These are phyloP conservation scores for Tetrax tetrax DNA, from an alignment of 2,113 vertebrate genomes.

Conservation along the genomic window DNA sequence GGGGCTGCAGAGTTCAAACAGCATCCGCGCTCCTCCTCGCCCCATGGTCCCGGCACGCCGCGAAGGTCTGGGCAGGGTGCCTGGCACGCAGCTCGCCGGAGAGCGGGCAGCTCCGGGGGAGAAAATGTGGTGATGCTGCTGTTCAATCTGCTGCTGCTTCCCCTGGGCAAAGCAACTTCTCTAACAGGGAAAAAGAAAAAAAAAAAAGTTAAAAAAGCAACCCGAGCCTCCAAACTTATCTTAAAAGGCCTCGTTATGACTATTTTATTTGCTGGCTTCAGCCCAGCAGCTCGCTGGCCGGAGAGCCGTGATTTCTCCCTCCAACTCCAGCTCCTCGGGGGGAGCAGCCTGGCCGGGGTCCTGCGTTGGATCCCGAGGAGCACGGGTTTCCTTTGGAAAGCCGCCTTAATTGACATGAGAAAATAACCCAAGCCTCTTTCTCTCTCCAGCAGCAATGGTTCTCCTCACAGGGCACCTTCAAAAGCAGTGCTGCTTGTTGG, in stretches of 20 bases:
- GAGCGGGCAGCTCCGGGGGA: background rate
- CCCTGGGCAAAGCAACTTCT: background rate
- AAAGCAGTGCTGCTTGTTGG: background rate
- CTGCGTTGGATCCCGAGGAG: slow-evolving; percentile 1
- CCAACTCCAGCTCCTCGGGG: background rate
- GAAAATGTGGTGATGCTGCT: background rate
- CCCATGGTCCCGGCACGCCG: rapidly evolving
- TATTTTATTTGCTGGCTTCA: slow-evolving; percentile 53
- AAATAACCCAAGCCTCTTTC: slow-evolving; percentile 50
- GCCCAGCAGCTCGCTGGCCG: slow-evolving; percentile 25
- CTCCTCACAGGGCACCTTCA: background rate
- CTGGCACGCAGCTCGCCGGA: background rate
- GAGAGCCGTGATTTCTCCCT: slow-evolving; percentile 41
- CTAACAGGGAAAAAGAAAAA: background rate
- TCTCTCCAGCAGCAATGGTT: slow-evolving; percentile 4
- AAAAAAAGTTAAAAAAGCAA: background rate
- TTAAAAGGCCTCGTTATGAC: slow-evolving; percentile 53
- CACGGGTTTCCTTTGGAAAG: slow-evolving; percentile 49
- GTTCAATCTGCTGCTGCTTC: background rate
- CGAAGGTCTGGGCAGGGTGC: background rate
- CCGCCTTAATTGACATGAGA: slow-evolving; percentile 50
- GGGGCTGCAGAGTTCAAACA: background rate
- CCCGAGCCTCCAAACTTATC: background rate
- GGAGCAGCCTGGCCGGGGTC: slow-evolving; percentile 8
- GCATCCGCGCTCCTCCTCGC: rapidly evolving